These are phyloP conservation scores for Nomada fabriciana DNA, from an alignment of 2,888 invertebrate species.

Conservation along the genomic window DNA sequence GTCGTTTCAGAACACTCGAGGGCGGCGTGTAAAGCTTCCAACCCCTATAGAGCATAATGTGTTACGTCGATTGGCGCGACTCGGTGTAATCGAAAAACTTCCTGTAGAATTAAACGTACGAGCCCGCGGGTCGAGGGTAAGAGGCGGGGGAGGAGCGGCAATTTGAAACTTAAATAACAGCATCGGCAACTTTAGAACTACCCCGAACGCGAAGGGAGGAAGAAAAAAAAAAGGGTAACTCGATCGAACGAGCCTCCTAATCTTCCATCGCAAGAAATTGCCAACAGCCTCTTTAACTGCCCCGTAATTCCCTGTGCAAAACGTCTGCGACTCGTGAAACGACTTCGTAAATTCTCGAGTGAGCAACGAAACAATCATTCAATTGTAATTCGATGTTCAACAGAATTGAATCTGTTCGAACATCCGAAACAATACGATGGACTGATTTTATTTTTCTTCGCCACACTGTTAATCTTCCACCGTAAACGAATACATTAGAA, in stretches of 20 bases:
- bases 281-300: background rate
- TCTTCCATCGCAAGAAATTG: constrained; percentile 32
- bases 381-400: too few species aligned
- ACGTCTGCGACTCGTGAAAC: too few species aligned
- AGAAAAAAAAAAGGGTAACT: constrained; percentile 6
- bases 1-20: constrained; percentile 34
- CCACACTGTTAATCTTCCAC: too few species aligned
- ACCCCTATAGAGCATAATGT: constrained; percentile 27
- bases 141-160: background rate
- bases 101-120: constrained; percentile 49
- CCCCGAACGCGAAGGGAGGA: background rate
- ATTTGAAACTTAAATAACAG: constrained; percentile 61
- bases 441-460: too few species aligned
- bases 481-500: too few species aligned
- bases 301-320: background rate
- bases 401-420: too few species aligned
- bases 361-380: too few species aligned
- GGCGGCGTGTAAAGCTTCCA: constrained; percentile 11
- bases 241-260: constrained; percentile 22
- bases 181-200: constrained; percentile 46
- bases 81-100: constrained; percentile 56
- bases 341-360: too few species aligned
- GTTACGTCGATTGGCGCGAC: constrained; percentile 53
- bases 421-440: too few species aligned
- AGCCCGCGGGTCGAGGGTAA: background rate